These are phyloP conservation scores for Podarcis cretensis DNA, from an alignment of 2,113 vertebrate species.

Conservation along the genomic window DNA sequence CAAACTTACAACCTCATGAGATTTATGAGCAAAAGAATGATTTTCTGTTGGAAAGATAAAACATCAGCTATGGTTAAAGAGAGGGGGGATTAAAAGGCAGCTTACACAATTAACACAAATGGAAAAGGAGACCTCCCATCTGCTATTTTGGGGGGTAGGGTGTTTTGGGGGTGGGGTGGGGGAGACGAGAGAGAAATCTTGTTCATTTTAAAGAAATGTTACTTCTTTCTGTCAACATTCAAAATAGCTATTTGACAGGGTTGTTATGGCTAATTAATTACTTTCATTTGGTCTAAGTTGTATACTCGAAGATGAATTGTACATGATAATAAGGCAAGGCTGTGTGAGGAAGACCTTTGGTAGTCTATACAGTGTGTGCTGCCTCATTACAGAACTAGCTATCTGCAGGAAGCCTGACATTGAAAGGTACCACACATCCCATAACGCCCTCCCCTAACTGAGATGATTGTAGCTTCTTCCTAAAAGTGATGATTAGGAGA, in stretches of 20 bases:
- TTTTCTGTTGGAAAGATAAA: not conserved
- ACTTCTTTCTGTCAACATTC: conserved; percentile 71
- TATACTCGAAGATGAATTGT: conserved; percentile 74
- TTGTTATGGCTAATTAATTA: conserved; percentile 81
- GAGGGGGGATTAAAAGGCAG: conserved; percentile 32
- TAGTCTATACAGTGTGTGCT: conserved; percentile 76
- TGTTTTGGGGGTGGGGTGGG: not conserved
- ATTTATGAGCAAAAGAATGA: conserved; percentile 36
- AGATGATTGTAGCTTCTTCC: conserved; percentile 95
- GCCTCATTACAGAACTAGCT: conserved; percentile 86
- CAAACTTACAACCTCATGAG: conserved; percentile 47
- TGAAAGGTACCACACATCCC: conserved; percentile 86
- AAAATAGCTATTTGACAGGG: conserved; percentile 76
- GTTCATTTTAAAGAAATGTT: conserved; percentile 61
- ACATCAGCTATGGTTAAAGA: conserved; percentile 5
- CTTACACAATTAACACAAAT: conserved; percentile 60
- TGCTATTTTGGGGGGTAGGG: not conserved
- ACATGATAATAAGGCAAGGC: conserved; percentile 74
- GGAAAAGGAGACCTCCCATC: conserved; percentile 46
- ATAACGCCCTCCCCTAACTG: conserved; percentile 88
- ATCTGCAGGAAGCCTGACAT: conserved; percentile 83
- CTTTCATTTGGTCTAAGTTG: conserved; percentile 80
- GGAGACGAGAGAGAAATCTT: not conserved
- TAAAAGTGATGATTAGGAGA: conserved; percentile 95
- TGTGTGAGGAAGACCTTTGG: conserved; percentile 81